Evolutionary conservation across 2,888 invertebrate species (phyloP), one percentile per base, ranked within the genome.

Genomic region (Danaus chrysippus): DNA sequence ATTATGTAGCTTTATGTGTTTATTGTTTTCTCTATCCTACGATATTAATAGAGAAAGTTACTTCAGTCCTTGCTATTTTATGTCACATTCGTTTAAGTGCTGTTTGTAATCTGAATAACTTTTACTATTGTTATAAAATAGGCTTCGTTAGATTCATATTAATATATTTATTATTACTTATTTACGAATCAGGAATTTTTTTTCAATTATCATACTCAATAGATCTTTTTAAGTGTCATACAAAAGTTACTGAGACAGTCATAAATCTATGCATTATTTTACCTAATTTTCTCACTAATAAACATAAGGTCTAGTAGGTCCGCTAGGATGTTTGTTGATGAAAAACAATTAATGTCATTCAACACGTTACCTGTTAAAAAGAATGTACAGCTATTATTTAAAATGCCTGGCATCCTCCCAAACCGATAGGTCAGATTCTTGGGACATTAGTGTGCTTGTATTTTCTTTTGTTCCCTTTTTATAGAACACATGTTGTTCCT

Each of bases 361-460:
- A 67, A 61, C 62, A 63, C 52, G 58, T 62, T 62, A 60, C 58
- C 64, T 56, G 60, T 11, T 56, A 64, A 68, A 68, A 68, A 70
- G 72, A 71, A 65, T 68, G 66, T 70, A 71, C 69, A 76, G 66
- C 76, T 70, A 80, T 83, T 74, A 75, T 80, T 79, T 71, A 73
- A 71, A 73, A 76, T 74, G 68, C 62, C 56, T 63, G 85, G 86
- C 84, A 46, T 5, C 5, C 12, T 19, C 76, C 84, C 86, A 86
- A 79, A 59, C 63, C 68, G 60, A 84, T 81, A 83, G 83, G 84
- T 84, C 79, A 79, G 62, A 74, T 78, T 74, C 72, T 71, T 68
- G 68, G 62, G 58, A 63, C 62, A 58, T 57, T 54, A 55, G 49
- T 61, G 46, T 64, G 23, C 23, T 56, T 63, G 54, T 41, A 46